A percentile compares a stretch with the other conserved stretches of the same genome.
phyloP scores from a whole-genome alignment of 2,113 vertebrate species.

The Hassar affinis region DNA sequence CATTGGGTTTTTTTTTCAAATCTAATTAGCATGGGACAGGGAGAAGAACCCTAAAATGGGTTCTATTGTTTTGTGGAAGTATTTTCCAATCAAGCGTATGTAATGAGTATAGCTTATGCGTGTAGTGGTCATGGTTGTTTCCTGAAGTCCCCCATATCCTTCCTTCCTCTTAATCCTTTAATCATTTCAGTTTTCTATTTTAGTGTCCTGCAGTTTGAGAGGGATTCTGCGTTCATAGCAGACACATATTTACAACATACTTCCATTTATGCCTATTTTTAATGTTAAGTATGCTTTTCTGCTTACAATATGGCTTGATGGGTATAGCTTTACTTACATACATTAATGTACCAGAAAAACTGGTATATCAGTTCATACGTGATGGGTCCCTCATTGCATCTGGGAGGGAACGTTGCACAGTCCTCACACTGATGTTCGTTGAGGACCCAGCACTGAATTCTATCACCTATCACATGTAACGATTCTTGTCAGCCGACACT shows the following conservation, averaged over 20 bases:
- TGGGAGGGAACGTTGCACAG: no score
- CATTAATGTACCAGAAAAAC: no score
- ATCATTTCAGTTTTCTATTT: not conserved
- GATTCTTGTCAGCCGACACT: no score
- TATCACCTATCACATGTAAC: no score
- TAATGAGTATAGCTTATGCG: not conserved
- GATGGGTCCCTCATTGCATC: no score
- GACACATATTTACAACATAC: not conserved
- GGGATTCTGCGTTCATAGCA: not conserved
- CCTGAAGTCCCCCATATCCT: not conserved
- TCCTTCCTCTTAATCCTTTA: slow-evolving; percentile 16
- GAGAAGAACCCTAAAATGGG: not conserved
- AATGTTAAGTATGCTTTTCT: not conserved
- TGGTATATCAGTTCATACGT: no score
- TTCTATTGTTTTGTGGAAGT: not conserved
- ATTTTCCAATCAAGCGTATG: not conserved
- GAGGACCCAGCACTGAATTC: no score
- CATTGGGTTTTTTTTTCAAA: not conserved
- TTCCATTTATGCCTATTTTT: not conserved
- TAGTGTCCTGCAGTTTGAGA: not conserved
- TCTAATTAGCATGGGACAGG: not conserved
- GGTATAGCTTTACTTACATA: not conserved
- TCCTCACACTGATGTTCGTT: no score
- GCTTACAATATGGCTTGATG: not conserved
- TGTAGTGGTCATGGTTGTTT: slow-evolving; percentile 9